phyloP scores from a whole-genome alignment of 2,888 invertebrate species.

The Latrodectus hesperus region DNA sequence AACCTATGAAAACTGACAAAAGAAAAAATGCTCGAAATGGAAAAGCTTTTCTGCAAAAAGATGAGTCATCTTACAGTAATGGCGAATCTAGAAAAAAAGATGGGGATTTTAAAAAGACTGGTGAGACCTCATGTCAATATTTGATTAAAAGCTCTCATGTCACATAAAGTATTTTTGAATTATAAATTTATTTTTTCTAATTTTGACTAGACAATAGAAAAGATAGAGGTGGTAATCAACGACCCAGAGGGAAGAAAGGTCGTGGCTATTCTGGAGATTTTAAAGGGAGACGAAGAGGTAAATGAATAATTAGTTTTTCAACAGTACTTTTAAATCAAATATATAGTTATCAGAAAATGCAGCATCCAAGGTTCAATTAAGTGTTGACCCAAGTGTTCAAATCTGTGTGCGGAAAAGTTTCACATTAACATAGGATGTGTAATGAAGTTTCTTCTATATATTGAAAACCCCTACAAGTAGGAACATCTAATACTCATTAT shows the following conservation, averaged over 20 bases:
- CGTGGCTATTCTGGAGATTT: slow-evolving; percentile 77
- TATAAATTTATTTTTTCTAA: slow-evolving; percentile 8
- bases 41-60: slow-evolving; percentile 37
- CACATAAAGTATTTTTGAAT: neutral
- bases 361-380: too few species aligned
- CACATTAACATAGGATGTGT: too few species aligned
- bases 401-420: too few species aligned
- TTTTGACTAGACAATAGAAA: slow-evolving; percentile 33
- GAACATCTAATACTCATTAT: too few species aligned
- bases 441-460: too few species aligned
- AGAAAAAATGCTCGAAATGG: slow-evolving; percentile 53
- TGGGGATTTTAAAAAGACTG: slow-evolving; percentile 34
- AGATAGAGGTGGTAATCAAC: slow-evolving; percentile 15
- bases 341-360: too few species aligned
- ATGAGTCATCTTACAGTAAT: slow-evolving; percentile 22
- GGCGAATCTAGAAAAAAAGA: slow-evolving; percentile 38
- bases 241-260: slow-evolving; percentile 75
- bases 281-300: slow-evolving; percentile 75
- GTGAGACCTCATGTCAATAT: neutral
- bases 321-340: too few species aligned
- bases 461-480: too few species aligned
- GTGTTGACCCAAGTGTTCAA: too few species aligned
- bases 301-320: slow-evolving; percentile 48
- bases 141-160: neutral
- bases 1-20: slow-evolving; percentile 75